Evolutionary conservation across 2,797 vertebrate species (phyloP), one percentile per base, ranked within the genome.

Genomic region (Trachurus trachurus): DNA sequence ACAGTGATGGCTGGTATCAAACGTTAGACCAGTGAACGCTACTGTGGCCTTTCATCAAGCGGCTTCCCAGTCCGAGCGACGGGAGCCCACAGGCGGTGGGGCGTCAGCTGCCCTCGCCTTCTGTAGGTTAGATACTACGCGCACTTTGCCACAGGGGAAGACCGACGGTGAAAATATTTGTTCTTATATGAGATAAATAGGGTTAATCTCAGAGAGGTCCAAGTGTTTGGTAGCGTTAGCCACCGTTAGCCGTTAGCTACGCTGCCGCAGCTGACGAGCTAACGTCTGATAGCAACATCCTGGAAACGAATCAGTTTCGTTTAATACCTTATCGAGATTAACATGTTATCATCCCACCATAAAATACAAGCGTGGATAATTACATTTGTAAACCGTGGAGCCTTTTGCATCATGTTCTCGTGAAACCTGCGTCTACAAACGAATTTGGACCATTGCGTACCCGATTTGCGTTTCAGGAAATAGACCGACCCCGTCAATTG

Each of bases 401-500:
- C 0, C 1, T 1, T 37, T 40, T 59, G 0, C 11, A 59, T 2
- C 1, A 3, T 0, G 1, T n/a, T 12, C 0, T 8, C 54, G 42
- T n/a, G 2, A 39, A 69, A 60, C 1, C 15, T 19, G 19, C 3
- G 3, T 49, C n/a, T 15, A 37, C 5, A 9, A 1, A 6, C 9
- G 4, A 16, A 10, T 50, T 0, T 3, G 1, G 29, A 16, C 4
- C 13, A 2, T 29, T 70, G 16, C 7, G 52, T 59, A 13, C 21
- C 12, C 2, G 26, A 31, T 45, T 61, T 62, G 45, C 26, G 10
- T 71, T 86, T 68, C 91, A 92, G 92, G 83, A 90, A 87, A 89
- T 94, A 94, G 87, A 87, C 90, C 0, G 66, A 87, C 70, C 91
- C 91, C 78, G 16, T 12, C 45, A 21, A 65, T 6, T 42, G 42